Evolutionary conservation across 2,797 vertebrate species (phyloP).

Genomic region (Anableps anableps): DNA sequence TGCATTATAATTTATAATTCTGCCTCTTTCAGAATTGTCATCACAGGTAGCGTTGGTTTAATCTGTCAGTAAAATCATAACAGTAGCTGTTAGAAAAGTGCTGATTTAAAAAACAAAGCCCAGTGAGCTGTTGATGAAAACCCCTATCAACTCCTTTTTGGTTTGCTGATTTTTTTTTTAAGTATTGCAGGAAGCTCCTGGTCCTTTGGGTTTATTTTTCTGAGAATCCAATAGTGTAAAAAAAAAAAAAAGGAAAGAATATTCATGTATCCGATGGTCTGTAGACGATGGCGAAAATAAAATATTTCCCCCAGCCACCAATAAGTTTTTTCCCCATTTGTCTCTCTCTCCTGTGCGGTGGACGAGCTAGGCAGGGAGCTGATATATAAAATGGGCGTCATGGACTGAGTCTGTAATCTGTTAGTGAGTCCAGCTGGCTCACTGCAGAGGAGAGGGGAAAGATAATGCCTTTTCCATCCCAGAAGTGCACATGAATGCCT

Average conservation of each 20-base stretch:
- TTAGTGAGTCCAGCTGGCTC: conserved; percentile 38
- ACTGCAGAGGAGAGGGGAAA: background rate
- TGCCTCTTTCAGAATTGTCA: background rate
- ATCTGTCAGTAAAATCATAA: background rate
- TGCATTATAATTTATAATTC: background rate
- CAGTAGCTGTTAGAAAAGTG: background rate
- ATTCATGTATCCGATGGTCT: conserved; percentile 9
- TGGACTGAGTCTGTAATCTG: conserved; percentile 37
- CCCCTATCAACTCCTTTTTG: background rate
- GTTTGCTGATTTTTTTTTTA: background rate
- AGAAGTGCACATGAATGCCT: conserved; percentile 15
- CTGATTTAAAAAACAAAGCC: background rate
- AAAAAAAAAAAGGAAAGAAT: conserved; percentile 19
- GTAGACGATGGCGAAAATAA: conserved; percentile 11
- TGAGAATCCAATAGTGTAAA: background rate
- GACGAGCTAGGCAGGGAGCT: conserved; percentile 22
- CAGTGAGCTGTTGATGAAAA: background rate
- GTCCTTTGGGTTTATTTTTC: background rate
- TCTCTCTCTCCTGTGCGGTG: conserved; percentile 26
- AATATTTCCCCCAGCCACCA: conserved; percentile 18
- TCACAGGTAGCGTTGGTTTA: background rate
- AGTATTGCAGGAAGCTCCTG: background rate
- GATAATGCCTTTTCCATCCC: conserved; percentile 47
- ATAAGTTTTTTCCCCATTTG: conserved; percentile 9
- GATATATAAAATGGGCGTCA: conserved; percentile 34